Evolutionary conservation across 2,888 invertebrate species (phyloP).

Genomic region (Eilema depressum): DNA sequence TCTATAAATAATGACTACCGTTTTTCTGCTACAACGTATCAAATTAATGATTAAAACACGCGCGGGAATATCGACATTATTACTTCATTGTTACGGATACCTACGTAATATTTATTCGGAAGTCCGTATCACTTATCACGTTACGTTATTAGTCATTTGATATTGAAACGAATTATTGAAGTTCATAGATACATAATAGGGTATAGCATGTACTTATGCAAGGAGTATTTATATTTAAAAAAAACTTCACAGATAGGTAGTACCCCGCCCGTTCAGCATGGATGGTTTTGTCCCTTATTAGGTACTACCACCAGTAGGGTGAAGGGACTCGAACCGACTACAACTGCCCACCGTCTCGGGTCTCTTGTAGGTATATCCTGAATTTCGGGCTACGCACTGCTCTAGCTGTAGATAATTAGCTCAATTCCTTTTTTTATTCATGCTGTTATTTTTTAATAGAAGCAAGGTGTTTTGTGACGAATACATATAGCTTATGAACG

Average conservation of each 20-base stretch:
- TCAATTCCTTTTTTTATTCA: background rate
- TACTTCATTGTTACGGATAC: constrained; percentile 18
- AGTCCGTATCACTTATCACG: constrained; percentile 37
- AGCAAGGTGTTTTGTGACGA: background rate
- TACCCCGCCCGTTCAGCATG: too few relatives aligned
- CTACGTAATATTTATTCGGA: constrained; percentile 41
- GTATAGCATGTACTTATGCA: background rate
- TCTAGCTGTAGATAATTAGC: too few relatives aligned
- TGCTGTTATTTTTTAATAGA: background rate
- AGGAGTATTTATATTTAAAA: background rate
- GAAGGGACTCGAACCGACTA: too few relatives aligned
- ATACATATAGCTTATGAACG: background rate
- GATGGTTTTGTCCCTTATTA: too few relatives aligned
- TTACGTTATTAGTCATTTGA: constrained; percentile 34
- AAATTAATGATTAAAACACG: constrained; percentile 9
- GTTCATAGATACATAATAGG: constrained; percentile 21
- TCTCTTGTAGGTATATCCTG: too few relatives aligned
- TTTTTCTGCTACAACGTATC: background rate
- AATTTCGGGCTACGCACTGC: too few relatives aligned
- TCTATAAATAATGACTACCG: constrained; percentile 13
- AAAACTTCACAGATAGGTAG: background rate
- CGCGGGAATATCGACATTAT: constrained; percentile 13
- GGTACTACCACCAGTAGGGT: too few relatives aligned
- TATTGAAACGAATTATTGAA: constrained; percentile 46
- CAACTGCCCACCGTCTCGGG: too few relatives aligned